phyloP scores from a whole-genome alignment of 2,888 invertebrate genomes.

The Zele albiditarsus region DNA sequence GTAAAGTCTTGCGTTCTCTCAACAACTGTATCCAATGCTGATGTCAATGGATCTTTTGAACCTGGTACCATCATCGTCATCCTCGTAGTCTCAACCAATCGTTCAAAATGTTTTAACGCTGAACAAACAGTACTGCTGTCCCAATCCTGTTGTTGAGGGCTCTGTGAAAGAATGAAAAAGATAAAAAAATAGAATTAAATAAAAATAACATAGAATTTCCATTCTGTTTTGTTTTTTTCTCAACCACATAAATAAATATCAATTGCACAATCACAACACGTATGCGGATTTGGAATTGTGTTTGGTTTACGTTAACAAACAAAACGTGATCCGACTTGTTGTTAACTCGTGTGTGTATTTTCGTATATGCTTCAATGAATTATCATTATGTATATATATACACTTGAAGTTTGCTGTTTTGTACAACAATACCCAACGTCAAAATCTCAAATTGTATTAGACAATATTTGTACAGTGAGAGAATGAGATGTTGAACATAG shows the following conservation, averaged over 20 bases:
- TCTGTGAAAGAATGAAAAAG: conserved; percentile 53
- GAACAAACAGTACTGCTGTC: conserved; percentile 85
- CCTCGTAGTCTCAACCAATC: conserved; percentile 89
- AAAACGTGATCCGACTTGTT: neutral
- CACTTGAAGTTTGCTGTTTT: neutral
- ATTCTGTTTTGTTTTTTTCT: conserved; percentile 5
- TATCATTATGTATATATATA: neutral
- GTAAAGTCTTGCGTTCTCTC: conserved; percentile 99
- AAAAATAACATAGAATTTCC: neutral
- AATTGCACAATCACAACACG: neutral
- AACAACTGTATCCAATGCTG: conserved; percentile 91
- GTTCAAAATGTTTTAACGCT: conserved; percentile 88
- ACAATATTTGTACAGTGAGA: neutral
- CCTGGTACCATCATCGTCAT: conserved; percentile 83
- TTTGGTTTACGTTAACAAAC: neutral
- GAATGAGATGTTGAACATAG: no score
- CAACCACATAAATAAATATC: neutral
- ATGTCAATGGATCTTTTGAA: conserved; percentile 85
- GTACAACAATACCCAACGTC: neutral
- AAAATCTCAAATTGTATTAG: neutral
- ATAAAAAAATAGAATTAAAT: conserved; percentile 4
- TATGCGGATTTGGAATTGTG: neutral
- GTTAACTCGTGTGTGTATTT: neutral
- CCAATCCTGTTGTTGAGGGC: conserved; percentile 77
- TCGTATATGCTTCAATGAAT: neutral